Percentiles rank a stretch among this genome's conserved stretches.
phyloP scores from a whole-genome alignment of 2,888 invertebrate species.

The Boloria selene region DNA sequence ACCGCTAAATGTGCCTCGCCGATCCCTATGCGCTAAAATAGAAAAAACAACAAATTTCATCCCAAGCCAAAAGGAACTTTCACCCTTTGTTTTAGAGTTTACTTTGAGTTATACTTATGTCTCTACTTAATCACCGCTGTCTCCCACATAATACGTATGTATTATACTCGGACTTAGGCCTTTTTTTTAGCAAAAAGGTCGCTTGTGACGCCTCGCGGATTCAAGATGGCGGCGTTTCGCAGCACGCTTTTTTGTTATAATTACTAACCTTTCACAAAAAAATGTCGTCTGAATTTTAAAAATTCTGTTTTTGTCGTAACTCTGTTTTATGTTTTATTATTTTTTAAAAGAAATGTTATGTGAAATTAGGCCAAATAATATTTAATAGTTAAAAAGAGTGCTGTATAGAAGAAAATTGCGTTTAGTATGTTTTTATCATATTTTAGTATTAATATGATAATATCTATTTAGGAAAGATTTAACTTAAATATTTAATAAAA shows the following conservation, averaged over 20 bases:
- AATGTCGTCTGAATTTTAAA: constrained; percentile 41
- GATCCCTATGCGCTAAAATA: constrained; percentile 64
- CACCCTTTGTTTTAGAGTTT: constrained; percentile 42
- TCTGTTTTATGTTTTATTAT: constrained; percentile 35
- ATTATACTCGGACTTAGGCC: constrained; percentile 73
- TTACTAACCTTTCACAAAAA: constrained; percentile 43
- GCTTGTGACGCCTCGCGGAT: constrained; percentile 74
- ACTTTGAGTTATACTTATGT: constrained; percentile 42
- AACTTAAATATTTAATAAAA: not conserved
- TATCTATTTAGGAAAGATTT: not conserved
- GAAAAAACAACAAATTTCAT: constrained; percentile 51
- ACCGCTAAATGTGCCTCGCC: constrained; percentile 65
- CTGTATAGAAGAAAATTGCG: not conserved
- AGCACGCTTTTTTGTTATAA: constrained; percentile 43
- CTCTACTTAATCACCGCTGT: constrained; percentile 72
- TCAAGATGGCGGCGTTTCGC: constrained; percentile 71
- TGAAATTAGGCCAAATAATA: constrained; percentile 26
- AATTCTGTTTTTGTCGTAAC: constrained; percentile 38
- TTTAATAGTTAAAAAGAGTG: constrained; percentile 1
- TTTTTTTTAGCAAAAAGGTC: constrained; percentile 68
- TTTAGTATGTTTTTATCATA: not conserved
- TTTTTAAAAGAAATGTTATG: constrained; percentile 33
- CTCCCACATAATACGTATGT: constrained; percentile 71
- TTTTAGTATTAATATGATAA: not conserved
- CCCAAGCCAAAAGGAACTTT: constrained; percentile 47